Conservation (phyloP, 2,797 vertebrate species). For the Oreortyx pictus region DNA sequence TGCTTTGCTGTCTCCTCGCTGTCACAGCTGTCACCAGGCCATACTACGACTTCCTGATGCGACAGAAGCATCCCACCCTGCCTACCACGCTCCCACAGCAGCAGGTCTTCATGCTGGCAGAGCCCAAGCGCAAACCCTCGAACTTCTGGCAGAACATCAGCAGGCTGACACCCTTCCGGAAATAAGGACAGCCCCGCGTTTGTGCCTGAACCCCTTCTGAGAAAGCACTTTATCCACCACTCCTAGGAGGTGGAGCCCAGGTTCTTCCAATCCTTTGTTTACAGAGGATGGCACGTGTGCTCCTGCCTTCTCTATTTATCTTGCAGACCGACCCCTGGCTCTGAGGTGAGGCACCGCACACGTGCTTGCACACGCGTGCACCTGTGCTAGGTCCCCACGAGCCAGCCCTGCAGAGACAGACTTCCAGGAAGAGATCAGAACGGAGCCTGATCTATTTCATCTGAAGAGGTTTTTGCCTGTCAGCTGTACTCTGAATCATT, state of each 20-base stretch:
- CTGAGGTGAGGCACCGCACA: background rate
- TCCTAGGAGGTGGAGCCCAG: slow-evolving; percentile 64
- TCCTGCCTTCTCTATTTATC: slow-evolving; percentile 63
- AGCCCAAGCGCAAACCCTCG: slow-evolving; percentile 94
- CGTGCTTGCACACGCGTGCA: fast-evolving
- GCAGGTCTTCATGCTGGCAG: slow-evolving; percentile 93
- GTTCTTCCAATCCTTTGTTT: slow-evolving; percentile 44
- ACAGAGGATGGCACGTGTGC: slow-evolving; percentile 42
- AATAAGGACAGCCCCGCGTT: slow-evolving; percentile 79
- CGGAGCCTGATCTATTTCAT: background rate
- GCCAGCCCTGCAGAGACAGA: background rate
- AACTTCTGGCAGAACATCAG: slow-evolving; percentile 99
- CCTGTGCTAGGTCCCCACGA: background rate
- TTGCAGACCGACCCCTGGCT: slow-evolving; percentile 15
- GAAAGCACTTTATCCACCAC: slow-evolving; percentile 88
- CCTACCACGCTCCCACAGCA: slow-evolving; percentile 89
- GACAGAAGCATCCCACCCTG: slow-evolving; percentile 91
- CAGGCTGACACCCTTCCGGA: slow-evolving; percentile 93
- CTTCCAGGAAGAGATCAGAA: background rate
- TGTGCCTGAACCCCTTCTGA: slow-evolving; percentile 73
- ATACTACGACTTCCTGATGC: slow-evolving; percentile 91
- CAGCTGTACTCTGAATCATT: background rate
- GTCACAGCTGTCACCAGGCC: slow-evolving; percentile 87
- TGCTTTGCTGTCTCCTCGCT: background rate
- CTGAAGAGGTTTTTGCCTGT: background rate